These are phyloP conservation scores for Plecturocebus donacophilus DNA, from an alignment of 2,113 vertebrate genomes.

Conservation along the genomic window DNA sequence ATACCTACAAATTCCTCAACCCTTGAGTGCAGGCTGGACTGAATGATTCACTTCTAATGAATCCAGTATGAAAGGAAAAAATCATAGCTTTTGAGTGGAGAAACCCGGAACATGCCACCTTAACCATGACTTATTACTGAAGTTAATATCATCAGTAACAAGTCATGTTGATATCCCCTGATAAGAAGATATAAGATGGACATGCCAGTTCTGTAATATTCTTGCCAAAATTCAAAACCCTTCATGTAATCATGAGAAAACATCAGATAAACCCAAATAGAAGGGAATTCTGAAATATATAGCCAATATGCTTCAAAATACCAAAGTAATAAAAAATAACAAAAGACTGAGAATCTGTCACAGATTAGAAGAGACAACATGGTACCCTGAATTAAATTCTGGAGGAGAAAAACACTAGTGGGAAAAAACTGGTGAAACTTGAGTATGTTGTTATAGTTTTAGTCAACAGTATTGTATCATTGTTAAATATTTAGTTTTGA, in stretches of 20 bases:
- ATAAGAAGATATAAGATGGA: neutral
- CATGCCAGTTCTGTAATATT: neutral
- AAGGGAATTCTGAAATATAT: neutral
- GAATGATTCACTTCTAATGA: neutral
- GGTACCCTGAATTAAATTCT: neutral
- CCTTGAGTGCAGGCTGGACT: neutral
- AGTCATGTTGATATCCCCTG: neutral
- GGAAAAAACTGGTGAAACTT: neutral
- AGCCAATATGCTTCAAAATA: neutral
- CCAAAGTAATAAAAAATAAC: neutral
- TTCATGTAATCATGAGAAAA: neutral
- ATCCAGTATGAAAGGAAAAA: neutral
- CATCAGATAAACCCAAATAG: neutral
- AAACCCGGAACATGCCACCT: neutral
- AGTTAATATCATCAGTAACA: neutral
- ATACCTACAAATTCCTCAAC: too few species aligned
- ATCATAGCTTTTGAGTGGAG: neutral
- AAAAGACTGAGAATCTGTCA: neutral
- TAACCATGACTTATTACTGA: too few species aligned
- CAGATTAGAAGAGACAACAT: neutral
- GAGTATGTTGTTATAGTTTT: neutral
- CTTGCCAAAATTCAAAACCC: neutral
- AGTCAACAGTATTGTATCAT: neutral
- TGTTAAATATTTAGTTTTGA: neutral
- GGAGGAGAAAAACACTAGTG: neutral